Percentiles rank a stretch among this genome's conserved stretches.
These are phyloP conservation scores for Oreochromis spilurus DNA, from an alignment of 2,113 vertebrate genomes.

Conservation along the genomic window DNA sequence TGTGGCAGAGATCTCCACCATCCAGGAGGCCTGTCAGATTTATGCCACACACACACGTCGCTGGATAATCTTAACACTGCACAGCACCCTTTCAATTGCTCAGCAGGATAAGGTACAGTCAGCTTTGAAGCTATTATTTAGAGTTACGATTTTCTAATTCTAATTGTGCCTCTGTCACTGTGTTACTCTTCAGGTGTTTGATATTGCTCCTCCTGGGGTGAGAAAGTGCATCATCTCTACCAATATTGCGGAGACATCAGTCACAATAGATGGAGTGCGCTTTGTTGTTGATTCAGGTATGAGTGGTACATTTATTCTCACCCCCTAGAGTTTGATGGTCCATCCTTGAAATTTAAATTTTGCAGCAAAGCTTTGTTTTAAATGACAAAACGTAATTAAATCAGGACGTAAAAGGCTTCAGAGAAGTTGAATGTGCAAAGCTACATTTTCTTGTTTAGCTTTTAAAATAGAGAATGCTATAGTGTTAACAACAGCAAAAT, in stretches of 20 bases:
- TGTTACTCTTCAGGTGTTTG: conserved; percentile 79
- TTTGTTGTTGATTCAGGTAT: conserved; percentile 89
- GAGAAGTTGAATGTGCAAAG: background rate
- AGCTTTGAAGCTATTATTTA: background rate
- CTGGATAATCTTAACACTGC: conserved; percentile 86
- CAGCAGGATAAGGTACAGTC: conserved; percentile 86
- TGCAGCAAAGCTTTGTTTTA: background rate
- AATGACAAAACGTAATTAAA: background rate
- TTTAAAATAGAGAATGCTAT: background rate
- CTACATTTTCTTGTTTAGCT: background rate
- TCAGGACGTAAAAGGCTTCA: background rate
- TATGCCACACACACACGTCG: conserved; percentile 80
- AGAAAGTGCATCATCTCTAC: conserved; percentile 92
- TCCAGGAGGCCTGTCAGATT: conserved; percentile 81
- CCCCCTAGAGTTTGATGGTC: background rate
- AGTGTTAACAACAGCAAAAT: background rate
- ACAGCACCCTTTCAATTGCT: conserved; percentile 84
- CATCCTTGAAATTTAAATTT: background rate
- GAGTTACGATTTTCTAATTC: fast-evolving
- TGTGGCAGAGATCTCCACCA: conserved; percentile 81
- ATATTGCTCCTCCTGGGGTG: conserved; percentile 82
- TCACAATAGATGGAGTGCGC: conserved; percentile 90
- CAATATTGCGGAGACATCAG: conserved; percentile 91
- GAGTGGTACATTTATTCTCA: background rate
- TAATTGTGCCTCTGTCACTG: background rate